Conservation (phyloP, 2,113 vertebrate species). For the Microtus richardsoni region DNA sequence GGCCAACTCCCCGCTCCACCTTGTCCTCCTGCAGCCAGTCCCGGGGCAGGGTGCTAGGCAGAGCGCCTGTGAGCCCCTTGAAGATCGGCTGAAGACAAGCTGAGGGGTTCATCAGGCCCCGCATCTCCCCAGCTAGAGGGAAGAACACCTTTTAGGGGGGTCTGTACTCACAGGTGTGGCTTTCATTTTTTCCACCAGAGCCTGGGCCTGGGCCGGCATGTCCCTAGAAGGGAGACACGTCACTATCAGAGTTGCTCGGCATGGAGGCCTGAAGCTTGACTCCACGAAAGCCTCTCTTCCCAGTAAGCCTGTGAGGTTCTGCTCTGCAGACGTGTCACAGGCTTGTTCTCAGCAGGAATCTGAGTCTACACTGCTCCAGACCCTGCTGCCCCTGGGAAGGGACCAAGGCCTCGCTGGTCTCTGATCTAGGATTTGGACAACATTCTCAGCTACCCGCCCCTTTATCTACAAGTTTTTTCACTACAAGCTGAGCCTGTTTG, state of each 20-base stretch:
- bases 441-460: neutral
- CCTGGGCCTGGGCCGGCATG: slow-evolving; percentile 89
- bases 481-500: neutral
- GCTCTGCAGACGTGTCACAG: neutral
- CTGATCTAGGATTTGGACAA: neutral
- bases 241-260: neutral
- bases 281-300: neutral
- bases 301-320: neutral
- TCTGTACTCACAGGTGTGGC: slow-evolving; percentile 87
- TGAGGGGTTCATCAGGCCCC: too few species aligned
- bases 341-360: neutral
- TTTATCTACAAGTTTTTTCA: neutral
- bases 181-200: slow-evolving; percentile 89
- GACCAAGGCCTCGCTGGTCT: rapidly evolving
- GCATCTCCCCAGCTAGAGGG: neutral
- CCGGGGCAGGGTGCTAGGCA: neutral
- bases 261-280: neutral
- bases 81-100: neutral
- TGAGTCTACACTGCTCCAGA: neutral
- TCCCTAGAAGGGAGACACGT: slow-evolving; percentile 84
- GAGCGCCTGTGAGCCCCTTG: rapidly evolving
- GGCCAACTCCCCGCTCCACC: neutral
- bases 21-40: neutral
- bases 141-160: neutral
- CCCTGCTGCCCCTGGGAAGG: neutral